Evolutionary conservation across 2,888 invertebrate genomes (phyloP).

Genomic region (Hypolimnas misippus): DNA sequence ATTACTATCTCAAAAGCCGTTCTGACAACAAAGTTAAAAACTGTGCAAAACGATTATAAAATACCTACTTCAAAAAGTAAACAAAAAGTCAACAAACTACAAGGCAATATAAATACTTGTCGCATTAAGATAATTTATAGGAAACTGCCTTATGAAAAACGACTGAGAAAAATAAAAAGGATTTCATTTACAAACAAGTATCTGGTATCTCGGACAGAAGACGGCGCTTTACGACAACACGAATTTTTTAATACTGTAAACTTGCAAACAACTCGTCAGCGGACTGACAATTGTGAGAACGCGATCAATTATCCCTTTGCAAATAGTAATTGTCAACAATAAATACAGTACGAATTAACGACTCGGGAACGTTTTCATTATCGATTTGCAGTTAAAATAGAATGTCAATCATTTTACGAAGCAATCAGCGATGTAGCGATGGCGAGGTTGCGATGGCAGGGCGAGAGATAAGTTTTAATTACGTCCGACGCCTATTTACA

Average conservation of each 20-base stretch:
- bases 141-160: conserved; percentile 57
- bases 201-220: conserved; percentile 55
- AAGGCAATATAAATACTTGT: conserved; percentile 72
- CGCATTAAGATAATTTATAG: conserved; percentile 72
- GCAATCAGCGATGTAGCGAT: conserved; percentile 67
- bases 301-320: conserved; percentile 79
- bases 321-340: conserved; percentile 81
- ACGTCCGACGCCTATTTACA: conserved; percentile 80
- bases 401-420: conserved; percentile 80
- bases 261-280: conserved; percentile 73
- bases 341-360: conserved; percentile 75
- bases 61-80: conserved; percentile 50
- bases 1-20: conserved; percentile 58
- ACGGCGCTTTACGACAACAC: conserved; percentile 62
- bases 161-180: conserved; percentile 55
- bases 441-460: conserved; percentile 60
- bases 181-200: conserved; percentile 56
- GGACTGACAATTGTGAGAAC: conserved; percentile 82
- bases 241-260: conserved; percentile 66
- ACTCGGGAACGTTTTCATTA: conserved; percentile 76
- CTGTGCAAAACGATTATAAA: conserved; percentile 58
- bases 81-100: conserved; percentile 55
- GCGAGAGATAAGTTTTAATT: conserved; percentile 81
- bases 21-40: conserved; percentile 56
- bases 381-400: conserved; percentile 75